Percentiles rank a stretch among this genome's conserved stretches.
These are phyloP conservation scores for Spheniscus mendiculus DNA, from an alignment of 2,113 vertebrate species.

Conservation along the genomic window DNA sequence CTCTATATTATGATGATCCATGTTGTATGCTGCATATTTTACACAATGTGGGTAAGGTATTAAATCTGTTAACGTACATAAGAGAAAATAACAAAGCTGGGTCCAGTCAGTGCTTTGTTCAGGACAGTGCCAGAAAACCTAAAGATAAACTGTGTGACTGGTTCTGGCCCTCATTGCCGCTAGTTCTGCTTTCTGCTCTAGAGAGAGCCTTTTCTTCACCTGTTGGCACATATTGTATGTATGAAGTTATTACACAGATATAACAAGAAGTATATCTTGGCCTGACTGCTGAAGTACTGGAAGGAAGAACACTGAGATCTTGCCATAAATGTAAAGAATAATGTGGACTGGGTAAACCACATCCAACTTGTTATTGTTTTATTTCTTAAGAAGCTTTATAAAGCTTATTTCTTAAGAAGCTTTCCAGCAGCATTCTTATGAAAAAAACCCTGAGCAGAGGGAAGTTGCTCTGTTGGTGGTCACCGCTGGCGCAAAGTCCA, in stretches of 20 bases:
- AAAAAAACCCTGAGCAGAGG: not conserved
- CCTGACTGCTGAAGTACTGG: not conserved
- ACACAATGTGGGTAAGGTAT: not conserved
- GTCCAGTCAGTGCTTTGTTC: not conserved
- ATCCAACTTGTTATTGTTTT: constrained; percentile 14
- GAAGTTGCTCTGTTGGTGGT: constrained; percentile 22
- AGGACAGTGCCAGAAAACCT: not conserved
- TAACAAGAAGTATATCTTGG: not conserved
- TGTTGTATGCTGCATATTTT: not conserved
- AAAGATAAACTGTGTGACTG: not conserved
- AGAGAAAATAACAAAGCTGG: not conserved
- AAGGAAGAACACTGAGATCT: not conserved
- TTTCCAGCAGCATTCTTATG: constrained; percentile 1
- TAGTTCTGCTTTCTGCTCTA: not conserved
- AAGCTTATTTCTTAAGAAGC: constrained; percentile 35
- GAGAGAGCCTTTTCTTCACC: not conserved
- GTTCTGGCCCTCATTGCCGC: not conserved
- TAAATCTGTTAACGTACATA: not conserved
- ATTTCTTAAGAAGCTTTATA: constrained; percentile 38
- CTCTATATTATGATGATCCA: not conserved
- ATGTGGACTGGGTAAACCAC: not conserved
- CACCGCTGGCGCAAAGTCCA: not conserved
- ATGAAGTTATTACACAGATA: not conserved
- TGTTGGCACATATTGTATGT: not conserved
- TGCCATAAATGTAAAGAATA: not conserved